Evolutionary conservation across 2,797 vertebrate genomes (phyloP).

Genomic region (Platalea minor): DNA sequence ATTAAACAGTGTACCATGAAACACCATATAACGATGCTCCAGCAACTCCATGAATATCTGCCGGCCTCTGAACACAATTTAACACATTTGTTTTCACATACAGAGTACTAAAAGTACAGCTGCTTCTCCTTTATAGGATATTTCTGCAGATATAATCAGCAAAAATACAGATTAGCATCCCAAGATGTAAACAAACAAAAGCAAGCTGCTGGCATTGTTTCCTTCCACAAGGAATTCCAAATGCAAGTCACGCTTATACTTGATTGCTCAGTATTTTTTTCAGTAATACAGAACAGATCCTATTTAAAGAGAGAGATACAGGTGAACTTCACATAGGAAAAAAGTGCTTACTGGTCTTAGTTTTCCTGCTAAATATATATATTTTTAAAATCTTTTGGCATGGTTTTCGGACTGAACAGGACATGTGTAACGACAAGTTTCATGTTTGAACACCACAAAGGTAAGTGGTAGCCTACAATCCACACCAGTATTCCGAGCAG

Average conservation of each 20-base stretch:
- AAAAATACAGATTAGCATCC: background rate
- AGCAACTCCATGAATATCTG: background rate
- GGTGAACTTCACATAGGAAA: background rate
- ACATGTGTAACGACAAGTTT: background rate
- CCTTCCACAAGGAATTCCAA: constrained; percentile 7
- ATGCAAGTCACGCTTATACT: background rate
- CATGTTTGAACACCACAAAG: background rate
- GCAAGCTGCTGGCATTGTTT: background rate
- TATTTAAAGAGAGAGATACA: background rate
- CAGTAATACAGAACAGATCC: constrained; percentile 2
- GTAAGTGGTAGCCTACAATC: background rate
- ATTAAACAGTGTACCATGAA: background rate
- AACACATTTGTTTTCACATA: background rate
- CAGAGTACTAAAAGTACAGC: background rate
- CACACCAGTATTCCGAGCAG: background rate
- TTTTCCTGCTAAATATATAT: background rate
- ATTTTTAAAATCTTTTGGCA: background rate
- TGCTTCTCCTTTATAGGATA: background rate
- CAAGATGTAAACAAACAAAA: background rate
- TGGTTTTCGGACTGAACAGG: background rate
- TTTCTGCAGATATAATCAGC: background rate
- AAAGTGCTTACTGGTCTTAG: background rate
- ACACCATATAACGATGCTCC: background rate
- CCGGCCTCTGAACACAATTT: background rate
- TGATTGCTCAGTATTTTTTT: background rate